Percentiles rank a stretch among this genome's conserved stretches.
Evolutionary conservation across 2,888 invertebrate species (phyloP).

Genomic region (Podotricha telesiphe): DNA sequence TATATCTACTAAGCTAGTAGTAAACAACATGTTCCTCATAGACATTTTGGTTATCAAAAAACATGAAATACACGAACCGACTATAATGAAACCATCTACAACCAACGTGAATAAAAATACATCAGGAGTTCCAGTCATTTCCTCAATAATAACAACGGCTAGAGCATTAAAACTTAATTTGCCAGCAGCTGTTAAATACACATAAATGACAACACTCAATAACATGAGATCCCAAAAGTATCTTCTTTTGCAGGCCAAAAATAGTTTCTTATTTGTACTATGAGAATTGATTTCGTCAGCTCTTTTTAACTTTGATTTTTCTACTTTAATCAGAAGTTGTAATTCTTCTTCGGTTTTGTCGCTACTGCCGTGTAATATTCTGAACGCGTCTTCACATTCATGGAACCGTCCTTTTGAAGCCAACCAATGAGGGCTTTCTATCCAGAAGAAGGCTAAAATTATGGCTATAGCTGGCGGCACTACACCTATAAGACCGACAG

Average conservation of each 20-base stretch:
- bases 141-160: conserved; percentile 41
- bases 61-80: conserved; percentile 37
- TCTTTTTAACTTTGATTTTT: conserved; percentile 36
- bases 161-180: conserved; percentile 41
- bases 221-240: conserved; percentile 41
- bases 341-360: conserved; percentile 36
- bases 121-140: conserved; percentile 42
- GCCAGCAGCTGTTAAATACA: conserved; percentile 42
- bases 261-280: conserved; percentile 20
- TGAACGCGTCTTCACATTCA: conserved; percentile 39
- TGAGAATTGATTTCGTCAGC: conserved; percentile 10
- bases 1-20: conserved; percentile 37
- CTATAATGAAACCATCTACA: conserved; percentile 39
- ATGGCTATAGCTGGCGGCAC: conserved; percentile 31
- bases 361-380: conserved; percentile 23
- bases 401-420: conserved; percentile 45
- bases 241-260: conserved; percentile 33
- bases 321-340: conserved; percentile 43
- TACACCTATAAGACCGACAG: conserved; percentile 40
- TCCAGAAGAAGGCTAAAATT: conserved; percentile 41
- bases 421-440: conserved; percentile 47
- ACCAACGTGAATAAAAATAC: conserved; percentile 40
- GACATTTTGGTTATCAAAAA: conserved; percentile 39
- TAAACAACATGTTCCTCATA: conserved; percentile 40
- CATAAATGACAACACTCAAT: conserved; percentile 32